phyloP scores from a whole-genome alignment of 2,113 vertebrate species.

The Pedetes capensis region DNA sequence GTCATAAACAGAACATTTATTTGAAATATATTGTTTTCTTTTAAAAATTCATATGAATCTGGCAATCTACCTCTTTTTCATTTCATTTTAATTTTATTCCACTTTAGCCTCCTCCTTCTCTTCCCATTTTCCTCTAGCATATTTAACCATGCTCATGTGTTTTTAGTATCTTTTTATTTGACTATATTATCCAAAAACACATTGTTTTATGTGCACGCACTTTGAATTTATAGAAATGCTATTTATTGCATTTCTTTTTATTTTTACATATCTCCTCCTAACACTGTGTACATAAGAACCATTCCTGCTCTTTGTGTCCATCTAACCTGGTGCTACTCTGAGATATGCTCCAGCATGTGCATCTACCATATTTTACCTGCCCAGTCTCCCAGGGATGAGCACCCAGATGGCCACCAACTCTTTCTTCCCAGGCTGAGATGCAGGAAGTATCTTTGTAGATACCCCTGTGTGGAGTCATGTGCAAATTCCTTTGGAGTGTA shows the following conservation, averaged over 20 bases:
- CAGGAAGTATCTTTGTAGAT: conserved; percentile 31
- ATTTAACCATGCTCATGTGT: neutral
- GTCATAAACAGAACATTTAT: neutral
- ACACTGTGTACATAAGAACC: neutral
- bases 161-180: conserved; percentile 4
- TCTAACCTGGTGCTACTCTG: neutral
- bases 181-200: conserved; percentile 25
- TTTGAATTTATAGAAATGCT: conserved; percentile 38
- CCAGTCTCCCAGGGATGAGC: neutral
- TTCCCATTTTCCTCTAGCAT: conserved; percentile 4
- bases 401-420: conserved; percentile 3
- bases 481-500: neutral
- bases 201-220: neutral
- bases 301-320: neutral
- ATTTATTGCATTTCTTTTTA: conserved; percentile 15
- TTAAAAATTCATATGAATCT: conserved; percentile 17
- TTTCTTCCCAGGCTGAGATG: neutral
- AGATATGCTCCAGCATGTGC: neutral
- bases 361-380: neutral
- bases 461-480: neutral
- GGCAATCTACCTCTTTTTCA: conserved; percentile 18
- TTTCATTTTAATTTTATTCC: conserved; percentile 42
- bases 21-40: conserved; percentile 35
- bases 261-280: neutral
- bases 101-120: neutral